A percentile compares a stretch with the other conserved stretches of the same genome.
phyloP scores from a whole-genome alignment of 2,888 invertebrate genomes.

The Acleris emargana region DNA sequence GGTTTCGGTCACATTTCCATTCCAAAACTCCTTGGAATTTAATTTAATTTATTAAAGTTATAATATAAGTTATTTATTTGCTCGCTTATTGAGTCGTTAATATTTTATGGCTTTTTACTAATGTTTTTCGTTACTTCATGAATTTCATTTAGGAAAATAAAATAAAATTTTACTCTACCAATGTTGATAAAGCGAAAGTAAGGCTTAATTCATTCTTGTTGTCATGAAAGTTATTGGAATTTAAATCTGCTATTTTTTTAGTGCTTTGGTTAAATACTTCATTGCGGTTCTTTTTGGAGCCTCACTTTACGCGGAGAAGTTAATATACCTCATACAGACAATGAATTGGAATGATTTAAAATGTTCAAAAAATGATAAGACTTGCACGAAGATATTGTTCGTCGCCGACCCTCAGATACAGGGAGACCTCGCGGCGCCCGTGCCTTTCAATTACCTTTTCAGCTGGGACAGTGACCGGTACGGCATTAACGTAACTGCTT shows the following conservation, averaged over 20 bases:
- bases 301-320: slow-evolving; percentile 82
- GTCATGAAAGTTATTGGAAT: slow-evolving; percentile 5
- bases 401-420: slow-evolving; percentile 97
- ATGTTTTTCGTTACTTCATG: background rate
- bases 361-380: slow-evolving; percentile 68
- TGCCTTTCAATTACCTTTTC: slow-evolving; percentile 87
- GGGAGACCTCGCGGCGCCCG: slow-evolving; percentile 89
- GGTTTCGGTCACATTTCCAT: too few relatives aligned
- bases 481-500: slow-evolving; percentile 38
- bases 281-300: slow-evolving; percentile 55
- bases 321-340: slow-evolving; percentile 73
- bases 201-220: slow-evolving; percentile 2
- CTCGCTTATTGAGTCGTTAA: too few relatives aligned
- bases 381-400: slow-evolving; percentile 87
- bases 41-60: too few relatives aligned
- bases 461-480: slow-evolving; percentile 96
- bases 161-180: background rate
- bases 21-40: too few relatives aligned
- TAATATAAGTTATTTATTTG: too few relatives aligned
- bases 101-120: too few relatives aligned
- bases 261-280: slow-evolving; percentile 64
- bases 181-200: slow-evolving; percentile 65
- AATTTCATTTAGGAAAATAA: background rate
- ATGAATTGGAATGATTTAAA: slow-evolving; percentile 70
- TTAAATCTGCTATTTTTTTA: slow-evolving; percentile 45